Evolutionary conservation across 2,888 invertebrate genomes (phyloP), one percentile per base, ranked within the genome.

Genomic region (Acleris literana): DNA sequence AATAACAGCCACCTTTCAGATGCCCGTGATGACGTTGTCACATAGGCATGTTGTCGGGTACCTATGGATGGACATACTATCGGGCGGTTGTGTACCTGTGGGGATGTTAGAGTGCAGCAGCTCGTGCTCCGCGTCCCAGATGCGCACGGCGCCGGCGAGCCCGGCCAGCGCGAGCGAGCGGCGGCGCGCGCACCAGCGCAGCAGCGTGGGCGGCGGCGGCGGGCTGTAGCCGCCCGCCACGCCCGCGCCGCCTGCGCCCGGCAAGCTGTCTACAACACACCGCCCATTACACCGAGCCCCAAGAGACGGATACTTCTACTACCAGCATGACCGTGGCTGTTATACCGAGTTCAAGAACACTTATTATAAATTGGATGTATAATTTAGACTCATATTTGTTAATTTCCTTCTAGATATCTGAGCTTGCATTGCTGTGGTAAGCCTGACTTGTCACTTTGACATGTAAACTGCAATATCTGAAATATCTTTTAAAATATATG

Each of bases 91-190:
- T 11, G 17, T 54, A 72, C 96, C 97, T 7, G 97, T 97, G 53
- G 95, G 94, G 71, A 98, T 94, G 85, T 98, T 98, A 74, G 93
- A 93, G 53, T 94, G 88, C 80, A 95, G 95, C 75, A 96, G 90
- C 91, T 99, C 99, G 52, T 94, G 93, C 79, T 95, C 94, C 51
- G 96, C 95, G 90, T 99, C 98, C 98, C 98, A 99, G 69, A 98
- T 93, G 58, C 97, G 94, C 71, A 99, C 93, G 58, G 94, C 88
- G 61, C 95, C 92, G 18, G 96, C 95, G 79, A 96, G 95, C 0
- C 98, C 98, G 13, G 96, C 96, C 70, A 97, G 96, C 68, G 97
- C 95, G 71, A 98, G 93, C 70, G 96, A 95, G 76, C 96, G 94
- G 0, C 95, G 94, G 75, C 93, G 93, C 85, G 97, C 97, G 83